Percentiles rank a stretch among this genome's conserved stretches.
These are phyloP conservation scores for Astyanax mexicanus DNA, from an alignment of 2,797 vertebrate genomes.

Conservation along the genomic window DNA sequence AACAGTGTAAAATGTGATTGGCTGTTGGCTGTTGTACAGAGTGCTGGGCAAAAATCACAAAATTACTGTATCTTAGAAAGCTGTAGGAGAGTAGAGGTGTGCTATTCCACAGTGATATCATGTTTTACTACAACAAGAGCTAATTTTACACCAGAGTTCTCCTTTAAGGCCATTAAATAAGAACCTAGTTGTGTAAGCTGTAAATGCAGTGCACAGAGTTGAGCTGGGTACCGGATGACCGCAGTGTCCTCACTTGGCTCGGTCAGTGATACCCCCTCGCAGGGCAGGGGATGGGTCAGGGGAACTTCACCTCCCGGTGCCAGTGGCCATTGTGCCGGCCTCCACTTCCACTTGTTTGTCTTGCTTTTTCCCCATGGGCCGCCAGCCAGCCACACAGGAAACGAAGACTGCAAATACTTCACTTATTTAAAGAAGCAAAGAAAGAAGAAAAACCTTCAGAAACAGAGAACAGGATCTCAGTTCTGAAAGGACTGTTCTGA, in stretches of 20 bases:
- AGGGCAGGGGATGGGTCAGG: conserved; percentile 34
- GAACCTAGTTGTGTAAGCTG: too few species aligned
- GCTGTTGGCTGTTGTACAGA: too few species aligned
- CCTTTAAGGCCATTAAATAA: too few species aligned
- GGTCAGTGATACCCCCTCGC: conserved; percentile 45
- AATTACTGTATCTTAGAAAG: too few species aligned
- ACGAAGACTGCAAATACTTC: conserved; percentile 72
- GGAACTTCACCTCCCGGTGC: conserved; percentile 52
- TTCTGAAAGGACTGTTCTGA: not conserved
- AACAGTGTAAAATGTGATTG: too few species aligned
- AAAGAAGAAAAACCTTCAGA: conserved; percentile 6
- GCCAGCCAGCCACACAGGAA: conserved; percentile 74
- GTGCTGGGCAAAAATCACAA: too few species aligned
- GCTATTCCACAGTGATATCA: too few species aligned
- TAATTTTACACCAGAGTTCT: too few species aligned
- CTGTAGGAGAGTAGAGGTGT: too few species aligned
- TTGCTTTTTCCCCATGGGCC: conserved; percentile 66
- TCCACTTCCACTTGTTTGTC: conserved; percentile 70
- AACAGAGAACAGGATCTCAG: conserved; percentile 50
- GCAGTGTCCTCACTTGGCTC: conserved; percentile 24
- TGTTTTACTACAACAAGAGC: too few species aligned
- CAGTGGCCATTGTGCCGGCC: conserved; percentile 67
- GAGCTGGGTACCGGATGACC: not conserved
- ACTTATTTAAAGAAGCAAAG: conserved; percentile 42
- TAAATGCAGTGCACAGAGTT: too few species aligned